Base-by-base conservation (phyloP, 1,140 invertebrate genomes). In the Lucilia sericata region DNA sequence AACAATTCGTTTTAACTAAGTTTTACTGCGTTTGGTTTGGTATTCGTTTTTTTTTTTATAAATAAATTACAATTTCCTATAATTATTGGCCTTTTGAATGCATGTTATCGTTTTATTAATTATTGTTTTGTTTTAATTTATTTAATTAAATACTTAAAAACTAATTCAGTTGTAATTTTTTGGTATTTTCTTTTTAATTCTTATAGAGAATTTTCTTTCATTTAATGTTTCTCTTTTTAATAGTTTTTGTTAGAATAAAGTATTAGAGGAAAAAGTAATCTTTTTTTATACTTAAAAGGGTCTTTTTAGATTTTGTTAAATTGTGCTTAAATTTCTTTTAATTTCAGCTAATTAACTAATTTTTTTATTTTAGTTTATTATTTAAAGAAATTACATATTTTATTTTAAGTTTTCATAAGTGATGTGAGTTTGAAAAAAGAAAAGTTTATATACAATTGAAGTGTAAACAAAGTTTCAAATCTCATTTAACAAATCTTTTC, bases 21-120 rank as follows among this genome's bases (percentile, higher is more conserved):
- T 70, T 70, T 70, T 70, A 70, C 65, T 17, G 65, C 5, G 4
- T 70, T 70, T 70, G 13, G 17, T 70, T 55, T 19, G 19, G 19
- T 70, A 2, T 65, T 65, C 12, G 5, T 65, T n/a, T 19, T 70
- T 70, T 19, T 70, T 70, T 70, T 19, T 7, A 55, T 70, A 70
- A 70, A 21, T 21, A 19, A 70, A 70, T 21, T 19, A 19, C 49
- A 80, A 51, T 49, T 80, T 21, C 76, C 76, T 80, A 80, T 49
- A 80, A 80, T 80, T 80, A 80, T 80, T 80, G 76, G 76, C 76
- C 42, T 80, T 49, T 49, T 80, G 36, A 70, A 70, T 70, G 65
- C 65, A 70, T 30, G 25, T 30, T 30, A 30, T 21, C 19, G 7
- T 55, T 42, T 42, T 42, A 10, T 42, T 36, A 36, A n/a, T 42